Conservation (phyloP, 2,797 vertebrate genomes). For the Pseudochaenichthys georgianus region DNA sequence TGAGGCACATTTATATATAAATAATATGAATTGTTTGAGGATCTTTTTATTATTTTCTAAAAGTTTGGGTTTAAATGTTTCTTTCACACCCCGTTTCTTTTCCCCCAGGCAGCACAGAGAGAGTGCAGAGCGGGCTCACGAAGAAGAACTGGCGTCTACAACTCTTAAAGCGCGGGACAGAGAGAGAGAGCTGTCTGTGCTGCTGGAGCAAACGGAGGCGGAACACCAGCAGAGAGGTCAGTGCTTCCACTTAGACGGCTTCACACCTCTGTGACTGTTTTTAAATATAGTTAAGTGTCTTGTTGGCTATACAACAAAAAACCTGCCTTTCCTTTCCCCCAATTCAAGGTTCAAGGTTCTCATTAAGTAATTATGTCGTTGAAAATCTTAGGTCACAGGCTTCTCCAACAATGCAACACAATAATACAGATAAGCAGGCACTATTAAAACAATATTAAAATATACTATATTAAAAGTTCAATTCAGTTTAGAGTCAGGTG, state of each 20-base stretch:
- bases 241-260: constrained; percentile 24
- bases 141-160: constrained; percentile 87
- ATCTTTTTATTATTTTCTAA: neutral
- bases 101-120: constrained; percentile 90
- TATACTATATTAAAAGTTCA: too few relatives aligned
- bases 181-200: constrained; percentile 90
- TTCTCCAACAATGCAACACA: too few relatives aligned
- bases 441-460: too few relatives aligned
- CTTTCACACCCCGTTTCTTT: constrained; percentile 20
- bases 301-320: neutral
- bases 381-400: too few relatives aligned
- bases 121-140: constrained; percentile 84
- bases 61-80: neutral
- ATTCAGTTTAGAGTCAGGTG: neutral
- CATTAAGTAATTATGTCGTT: too few relatives aligned
- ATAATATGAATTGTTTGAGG: too few relatives aligned
- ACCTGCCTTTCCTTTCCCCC: neutral
- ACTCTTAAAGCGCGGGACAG: constrained; percentile 88
- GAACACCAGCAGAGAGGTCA: constrained; percentile 92
- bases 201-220: constrained; percentile 92
- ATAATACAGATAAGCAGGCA: too few relatives aligned
- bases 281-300: neutral
- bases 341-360: too few relatives aligned
- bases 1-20: too few relatives aligned
- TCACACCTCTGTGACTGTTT: neutral